Base-by-base conservation (phyloP, 2,113 vertebrate genomes). In the Shinisaurus crocodilurus region DNA sequence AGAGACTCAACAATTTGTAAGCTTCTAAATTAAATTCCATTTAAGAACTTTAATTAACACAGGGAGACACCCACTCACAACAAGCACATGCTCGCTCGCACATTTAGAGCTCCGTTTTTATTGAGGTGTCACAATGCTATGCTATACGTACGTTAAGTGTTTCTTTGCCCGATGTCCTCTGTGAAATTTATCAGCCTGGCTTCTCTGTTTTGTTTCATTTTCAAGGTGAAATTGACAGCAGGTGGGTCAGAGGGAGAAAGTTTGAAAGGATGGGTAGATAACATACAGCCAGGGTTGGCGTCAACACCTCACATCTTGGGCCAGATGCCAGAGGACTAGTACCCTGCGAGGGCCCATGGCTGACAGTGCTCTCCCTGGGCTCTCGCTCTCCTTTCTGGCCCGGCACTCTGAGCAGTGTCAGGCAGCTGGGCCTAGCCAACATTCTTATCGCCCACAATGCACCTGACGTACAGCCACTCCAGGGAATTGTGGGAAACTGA, bases 41-140 rank as follows among this genome's bases (percentile, higher is more conserved):
- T 87, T 69, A 43, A 65, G 87, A 43, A 89, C 87, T 95, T 93
- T 88, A 93, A 93, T 90, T 93, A 87, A 92, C 93, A 89, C 88
- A 48, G 27, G 50, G 67, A 82, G 60, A 63, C 60, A 23, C 60
- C 60, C 60, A 63, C 60, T 63, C 60, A 3, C 20, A 13, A 15
- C n/a, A 37, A 20, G 37, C 18, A 40, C 48, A 60, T 25, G 2
- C 60, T 18, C 16, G 6, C 69, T 25, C 5, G 13, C 85, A 86
- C n/a, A 50, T 54, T 34, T n/a, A n/a, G 67, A 86, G 15, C 32
- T 23, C 34, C 20, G 9, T 37, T 86, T 69, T 37, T 27, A 25
- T 13, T 5, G 45, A 54, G 74, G 34, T 5, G 57, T 6, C 23
- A 23, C 25, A 9, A 15, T 1, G n/a, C 50, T 75, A 27, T 13